These are phyloP conservation scores for Stenurella melanura DNA, from an alignment of 2,888 invertebrate species.

Conservation along the genomic window DNA sequence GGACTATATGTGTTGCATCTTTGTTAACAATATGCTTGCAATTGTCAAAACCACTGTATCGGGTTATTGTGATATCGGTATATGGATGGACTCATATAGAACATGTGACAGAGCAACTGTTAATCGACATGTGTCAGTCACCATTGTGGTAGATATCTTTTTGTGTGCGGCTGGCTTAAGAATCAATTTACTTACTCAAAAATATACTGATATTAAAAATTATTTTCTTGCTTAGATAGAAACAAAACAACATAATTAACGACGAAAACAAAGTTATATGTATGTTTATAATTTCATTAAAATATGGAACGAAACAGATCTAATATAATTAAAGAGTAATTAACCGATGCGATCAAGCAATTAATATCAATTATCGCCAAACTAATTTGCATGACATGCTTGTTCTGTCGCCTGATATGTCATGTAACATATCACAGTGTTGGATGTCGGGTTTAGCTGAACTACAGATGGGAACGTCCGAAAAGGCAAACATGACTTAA, in stretches of 20 bases:
- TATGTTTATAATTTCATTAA: neutral
- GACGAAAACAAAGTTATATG: neutral
- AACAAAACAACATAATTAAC: neutral
- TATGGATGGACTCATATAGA: no score
- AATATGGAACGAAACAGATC: neutral
- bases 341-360: conserved; percentile 26
- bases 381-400: conserved; percentile 25
- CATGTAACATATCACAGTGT: conserved; percentile 27
- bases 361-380: conserved; percentile 37
- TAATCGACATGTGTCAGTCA: no score
- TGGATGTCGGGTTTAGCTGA: conserved; percentile 8
- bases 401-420: conserved; percentile 25
- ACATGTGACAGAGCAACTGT: no score
- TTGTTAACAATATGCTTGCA: no score
- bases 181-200: no score
- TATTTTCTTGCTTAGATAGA: neutral
- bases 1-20: no score
- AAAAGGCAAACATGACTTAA: conserved; percentile 12
- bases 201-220: no score
- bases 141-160: no score
- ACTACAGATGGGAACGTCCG: conserved; percentile 21
- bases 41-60: no score
- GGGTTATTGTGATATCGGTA: no score
- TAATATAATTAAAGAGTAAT: conserved; percentile 21
- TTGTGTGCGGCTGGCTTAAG: no score